Evolutionary conservation across 2,888 invertebrate species (phyloP), one percentile per base, ranked within the genome.

Genomic region (Rhagophthalmus giganteus): DNA sequence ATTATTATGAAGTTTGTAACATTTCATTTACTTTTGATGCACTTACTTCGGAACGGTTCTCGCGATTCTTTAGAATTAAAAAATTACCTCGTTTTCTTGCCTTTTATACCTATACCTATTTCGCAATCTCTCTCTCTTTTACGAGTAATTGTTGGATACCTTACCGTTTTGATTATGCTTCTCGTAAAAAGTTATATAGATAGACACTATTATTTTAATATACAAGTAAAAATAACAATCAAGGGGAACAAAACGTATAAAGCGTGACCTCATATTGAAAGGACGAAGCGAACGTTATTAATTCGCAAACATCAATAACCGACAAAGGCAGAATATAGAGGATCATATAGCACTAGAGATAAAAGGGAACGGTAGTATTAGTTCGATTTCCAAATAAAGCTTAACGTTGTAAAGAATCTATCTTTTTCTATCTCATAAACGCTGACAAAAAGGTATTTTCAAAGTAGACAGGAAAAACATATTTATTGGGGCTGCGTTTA

Each of bases 231-330:
- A 16, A 33, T 10, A 57, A 57, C 53, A 53, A 57, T 47, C 47
- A 25, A 25, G 42, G 38, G 30, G 53, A 50, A 50, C 35, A 54
- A 40, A 56, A 58, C 57, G 52, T 37, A 52, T 31, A 38, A 55
- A 45, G 58, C 55, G 55, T 55, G 58, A 42, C 54, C 51, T 57
- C 49, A 54, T 40, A 51, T 44, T 41, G 33, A 26, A 38, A 15
- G 37, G 27, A 42, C 42, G 49, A 37, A 48, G 53, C 52, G 54
- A 58, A 51, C 48, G 56, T 56, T 58, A 60, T 60, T 58, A 60
- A 60, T 60, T 60, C 58, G 49, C 57, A 58, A 57, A 58, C 58
- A 58, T 60, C 60, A 58, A 58, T 60, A 60, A 58, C 57, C 28
- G 55, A 60, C 60, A 58, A 54, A 39, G 38, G 49, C 58, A 54